Evolutionary conservation across 2,113 vertebrate genomes (phyloP).

Genomic region (Mustela lutreola): DNA sequence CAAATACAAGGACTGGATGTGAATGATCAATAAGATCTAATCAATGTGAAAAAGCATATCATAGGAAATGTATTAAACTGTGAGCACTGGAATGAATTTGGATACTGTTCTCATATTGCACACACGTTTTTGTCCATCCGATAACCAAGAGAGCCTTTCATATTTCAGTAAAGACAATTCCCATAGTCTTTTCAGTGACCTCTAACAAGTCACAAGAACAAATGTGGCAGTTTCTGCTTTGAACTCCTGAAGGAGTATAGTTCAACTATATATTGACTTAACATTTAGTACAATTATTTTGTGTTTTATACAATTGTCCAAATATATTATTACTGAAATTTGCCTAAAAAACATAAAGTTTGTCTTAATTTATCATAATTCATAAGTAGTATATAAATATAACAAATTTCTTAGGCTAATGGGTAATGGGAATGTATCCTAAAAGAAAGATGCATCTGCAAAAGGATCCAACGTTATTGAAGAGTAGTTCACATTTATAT

Average conservation of each 20-base stretch:
- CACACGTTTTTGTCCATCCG: background rate
- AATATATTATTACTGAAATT: background rate
- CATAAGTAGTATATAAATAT: background rate
- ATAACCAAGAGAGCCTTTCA: background rate
- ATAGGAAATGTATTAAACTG: background rate
- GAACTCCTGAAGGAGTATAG: background rate
- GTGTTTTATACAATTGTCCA: background rate
- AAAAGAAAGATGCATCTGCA: background rate
- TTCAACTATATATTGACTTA: background rate
- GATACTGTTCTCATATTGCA: background rate
- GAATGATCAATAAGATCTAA: constrained; percentile 52
- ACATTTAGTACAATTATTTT: background rate
- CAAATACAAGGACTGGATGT: background rate
- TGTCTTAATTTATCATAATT: constrained; percentile 40
- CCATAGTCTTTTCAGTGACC: background rate
- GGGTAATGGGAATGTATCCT: background rate
- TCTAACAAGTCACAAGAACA: background rate
- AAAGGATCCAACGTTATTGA: background rate
- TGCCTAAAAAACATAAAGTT: background rate
- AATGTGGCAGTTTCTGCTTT: background rate
- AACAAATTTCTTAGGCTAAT: background rate
- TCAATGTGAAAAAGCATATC: constrained; percentile 2
- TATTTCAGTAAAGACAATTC: background rate
- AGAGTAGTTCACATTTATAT: background rate
- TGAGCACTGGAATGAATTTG: background rate